Percentiles rank a stretch among this genome's conserved stretches.
Evolutionary conservation across 2,113 vertebrate species (phyloP).

Genomic region (Corythornis cristatus): DNA sequence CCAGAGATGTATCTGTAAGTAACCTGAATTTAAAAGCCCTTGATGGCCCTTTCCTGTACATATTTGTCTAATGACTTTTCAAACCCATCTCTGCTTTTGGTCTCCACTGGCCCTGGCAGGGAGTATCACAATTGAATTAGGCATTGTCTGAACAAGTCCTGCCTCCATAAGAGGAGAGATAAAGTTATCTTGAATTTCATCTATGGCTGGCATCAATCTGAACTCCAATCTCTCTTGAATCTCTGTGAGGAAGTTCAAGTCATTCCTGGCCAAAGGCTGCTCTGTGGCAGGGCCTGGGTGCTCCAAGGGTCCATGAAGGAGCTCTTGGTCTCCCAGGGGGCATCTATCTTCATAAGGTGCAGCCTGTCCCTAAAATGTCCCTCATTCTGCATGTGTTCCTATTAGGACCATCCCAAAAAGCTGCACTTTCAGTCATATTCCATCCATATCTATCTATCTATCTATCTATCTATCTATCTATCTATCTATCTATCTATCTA

Average conservation of each 20-base stretch:
- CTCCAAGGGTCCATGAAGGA: background rate
- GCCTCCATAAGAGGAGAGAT: background rate
- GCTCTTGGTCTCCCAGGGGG: background rate
- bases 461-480: no score
- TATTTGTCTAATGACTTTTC: background rate
- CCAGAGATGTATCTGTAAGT: background rate
- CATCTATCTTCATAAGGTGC: background rate
- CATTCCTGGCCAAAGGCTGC: background rate
- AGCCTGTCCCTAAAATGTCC: background rate
- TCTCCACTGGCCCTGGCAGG: background rate
- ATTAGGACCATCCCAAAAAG: background rate
- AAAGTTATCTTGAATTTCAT: constrained; percentile 1
- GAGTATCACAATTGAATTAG: background rate
- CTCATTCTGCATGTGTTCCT: background rate
- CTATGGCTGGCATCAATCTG: background rate
- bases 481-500: no score
- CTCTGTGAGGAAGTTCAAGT: background rate
- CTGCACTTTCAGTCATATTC: background rate
- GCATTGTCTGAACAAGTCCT: background rate
- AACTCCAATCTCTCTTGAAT: background rate
- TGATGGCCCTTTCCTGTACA: background rate
- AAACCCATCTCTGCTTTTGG: background rate
- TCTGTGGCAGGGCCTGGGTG: accelerated
- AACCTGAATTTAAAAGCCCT: background rate
- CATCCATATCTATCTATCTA: no score